phyloP scores from a whole-genome alignment of 2,113 vertebrate species.

The Vidua macroura region DNA sequence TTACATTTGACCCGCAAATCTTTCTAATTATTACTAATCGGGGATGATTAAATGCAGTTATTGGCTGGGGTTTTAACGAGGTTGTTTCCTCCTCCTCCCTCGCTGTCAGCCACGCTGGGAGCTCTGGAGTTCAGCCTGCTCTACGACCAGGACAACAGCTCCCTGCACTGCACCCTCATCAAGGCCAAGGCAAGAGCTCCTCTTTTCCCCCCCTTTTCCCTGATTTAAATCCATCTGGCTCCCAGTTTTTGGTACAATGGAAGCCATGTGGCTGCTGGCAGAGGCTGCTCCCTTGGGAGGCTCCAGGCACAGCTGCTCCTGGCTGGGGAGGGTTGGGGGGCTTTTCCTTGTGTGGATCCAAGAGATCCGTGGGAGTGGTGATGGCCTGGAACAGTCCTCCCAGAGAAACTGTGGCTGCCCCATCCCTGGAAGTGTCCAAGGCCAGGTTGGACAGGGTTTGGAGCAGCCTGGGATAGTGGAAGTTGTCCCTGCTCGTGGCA shows the following conservation, averaged over 20 bases:
- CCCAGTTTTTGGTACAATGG: accelerated
- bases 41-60: neutral
- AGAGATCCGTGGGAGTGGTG: neutral
- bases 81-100: neutral
- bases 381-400: neutral
- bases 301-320: neutral
- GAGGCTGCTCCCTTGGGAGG: neutral
- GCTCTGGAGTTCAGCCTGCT: conserved; percentile 92
- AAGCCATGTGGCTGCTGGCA: neutral
- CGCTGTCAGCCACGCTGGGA: conserved; percentile 85
- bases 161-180: conserved; percentile 90
- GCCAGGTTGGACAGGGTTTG: neutral
- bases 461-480: neutral
- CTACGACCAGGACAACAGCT: conserved; percentile 90
- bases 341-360: neutral
- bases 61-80: neutral
- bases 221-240: accelerated
- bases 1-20: neutral
- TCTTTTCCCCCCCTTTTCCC: accelerated
- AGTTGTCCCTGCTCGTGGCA: neutral
- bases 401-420: neutral
- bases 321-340: neutral
- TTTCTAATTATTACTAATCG: neutral
- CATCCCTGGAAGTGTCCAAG: neutral
- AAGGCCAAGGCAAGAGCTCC: conserved; percentile 84